Base-by-base conservation (phyloP, 1,140 invertebrate species). In the Octopus sinensis region DNA sequence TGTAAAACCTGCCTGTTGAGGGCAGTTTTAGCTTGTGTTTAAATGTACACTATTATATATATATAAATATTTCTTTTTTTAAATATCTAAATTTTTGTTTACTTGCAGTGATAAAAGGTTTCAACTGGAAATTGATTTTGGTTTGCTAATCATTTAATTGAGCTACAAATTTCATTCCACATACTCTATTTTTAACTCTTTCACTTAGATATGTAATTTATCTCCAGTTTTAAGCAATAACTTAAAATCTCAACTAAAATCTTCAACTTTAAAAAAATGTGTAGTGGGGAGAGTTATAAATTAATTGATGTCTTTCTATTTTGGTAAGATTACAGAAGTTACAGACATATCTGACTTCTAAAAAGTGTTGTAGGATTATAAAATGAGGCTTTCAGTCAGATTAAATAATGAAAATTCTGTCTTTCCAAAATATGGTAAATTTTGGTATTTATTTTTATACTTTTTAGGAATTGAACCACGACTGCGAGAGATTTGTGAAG, bases 401-500 rank as follows among this genome's bases (percentile, higher is more conserved):
- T 17, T n/a, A 17, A 30, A 52, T 78, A 53, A 13, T 54, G 54
- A 12, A 30, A 12, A 43, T 77, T 10, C 30, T n/a, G 54, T 7
- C 12, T 4, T 78, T 75, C 6, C 75, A 56, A 51, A 30, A 7
- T 5, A 23, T 13, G 13, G 10, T 78, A 62, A 78, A 5, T 78
- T 62, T 43, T 52, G 2, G 68, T 53, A n/a, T 53, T 53, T 12
- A 3, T 75, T 76, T 76, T 30, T 71, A 51, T 83, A 6, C 79
- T 73, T 82, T 85, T 5, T 80, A 90, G 89, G 87, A 79, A 78
- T 90, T 62, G 90, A 91, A 82, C 80, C 79, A 13, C 87, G 88
- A 80, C 82, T 91, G 23, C 79, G 89, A 54, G 89, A 89, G 79
- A 84, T 91, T 13, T 91, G 90, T 86, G 87, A 87, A 82, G 89